Evolutionary conservation across 2,888 invertebrate species (phyloP).

Genomic region (Steinernema carpocapsae): DNA sequence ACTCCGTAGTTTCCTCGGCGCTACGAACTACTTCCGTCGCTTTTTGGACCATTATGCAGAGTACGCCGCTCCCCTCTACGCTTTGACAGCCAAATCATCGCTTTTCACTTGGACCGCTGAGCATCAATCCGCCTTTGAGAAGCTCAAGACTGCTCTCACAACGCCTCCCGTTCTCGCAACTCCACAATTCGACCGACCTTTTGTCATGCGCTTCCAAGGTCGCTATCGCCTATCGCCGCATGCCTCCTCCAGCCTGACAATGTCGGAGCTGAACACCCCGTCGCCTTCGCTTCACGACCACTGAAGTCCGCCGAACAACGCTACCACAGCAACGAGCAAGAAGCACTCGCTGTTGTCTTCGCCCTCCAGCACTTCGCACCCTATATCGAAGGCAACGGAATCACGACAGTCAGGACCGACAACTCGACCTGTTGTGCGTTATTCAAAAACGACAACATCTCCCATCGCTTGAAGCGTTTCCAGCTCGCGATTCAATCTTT

Average conservation of each 20-base stretch:
- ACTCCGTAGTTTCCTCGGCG: conserved; percentile 36
- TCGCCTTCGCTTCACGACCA: conserved; percentile 33
- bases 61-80: conserved; percentile 44
- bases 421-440: conserved; percentile 40
- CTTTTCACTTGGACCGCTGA: conserved; percentile 5
- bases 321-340: conserved; percentile 38
- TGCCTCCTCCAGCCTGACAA: conserved; percentile 39
- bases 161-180: conserved; percentile 39
- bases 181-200: conserved; percentile 36
- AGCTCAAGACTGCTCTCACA: conserved; percentile 29
- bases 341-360: conserved; percentile 42
- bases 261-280: conserved; percentile 36
- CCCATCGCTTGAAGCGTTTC: conserved; percentile 40
- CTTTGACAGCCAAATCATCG: conserved; percentile 37
- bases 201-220: conserved; percentile 42
- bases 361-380: conserved; percentile 40
- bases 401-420: conserved; percentile 39
- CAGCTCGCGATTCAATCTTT: conserved; percentile 40
- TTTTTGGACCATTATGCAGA: conserved; percentile 48
- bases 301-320: conserved; percentile 42
- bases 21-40: conserved; percentile 45
- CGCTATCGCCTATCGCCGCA: conserved; percentile 37
- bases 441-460: conserved; percentile 36
- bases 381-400: conserved; percentile 43
- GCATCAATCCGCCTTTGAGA: conserved; percentile 32